Base-by-base conservation (phyloP, 2,888 invertebrate genomes). In the Calliopum simillimum region DNA sequence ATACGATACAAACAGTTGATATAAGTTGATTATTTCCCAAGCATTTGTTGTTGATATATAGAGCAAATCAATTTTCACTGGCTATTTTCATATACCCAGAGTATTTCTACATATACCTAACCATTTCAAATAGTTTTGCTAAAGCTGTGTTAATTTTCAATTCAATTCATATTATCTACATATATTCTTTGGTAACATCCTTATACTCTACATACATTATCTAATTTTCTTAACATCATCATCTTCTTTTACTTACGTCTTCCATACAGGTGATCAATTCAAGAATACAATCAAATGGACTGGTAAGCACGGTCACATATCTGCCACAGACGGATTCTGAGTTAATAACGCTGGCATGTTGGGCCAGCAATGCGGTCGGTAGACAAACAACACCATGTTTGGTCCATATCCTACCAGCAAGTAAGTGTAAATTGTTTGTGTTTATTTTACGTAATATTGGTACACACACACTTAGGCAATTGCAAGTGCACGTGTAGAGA, bases 351-450 rank as follows among this genome's bases (percentile, higher is more conserved):
- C 87, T 96, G 23, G 93, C 94, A 5, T 96, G 96, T 83, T 95
- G 95, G 95, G 95, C 95, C 4, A 92, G 91, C 83, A 96, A 96
- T 84, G 90, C 90, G 74, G 91, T 95, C 16, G 96, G 96, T 41
- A 90, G 92, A 76, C 96, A 96, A 86, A 88, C 90, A 74, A 89
- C 89, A 73, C 95, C 96, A 1, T 96, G 96, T 81, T 86, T 94
- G 68, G 94, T 95, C 84, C 91, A 93, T 86, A 90, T 96, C 70
- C 88, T 94, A 79, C 92, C 93, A 78, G 95, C 94, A 77, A 92
- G 95, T 95, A 88, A 88, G 89, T 88, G 77, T 63, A n/a, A 49
- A 49, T 6, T 19, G n/a, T n/a, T 49, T 16, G 49, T 49, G 5
- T 19, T 49, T 33, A 33, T 33, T 33, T 33, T 33, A 33, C 33